Conservation (phyloP, 2,797 vertebrate genomes). For the Champsocephalus esox region DNA sequence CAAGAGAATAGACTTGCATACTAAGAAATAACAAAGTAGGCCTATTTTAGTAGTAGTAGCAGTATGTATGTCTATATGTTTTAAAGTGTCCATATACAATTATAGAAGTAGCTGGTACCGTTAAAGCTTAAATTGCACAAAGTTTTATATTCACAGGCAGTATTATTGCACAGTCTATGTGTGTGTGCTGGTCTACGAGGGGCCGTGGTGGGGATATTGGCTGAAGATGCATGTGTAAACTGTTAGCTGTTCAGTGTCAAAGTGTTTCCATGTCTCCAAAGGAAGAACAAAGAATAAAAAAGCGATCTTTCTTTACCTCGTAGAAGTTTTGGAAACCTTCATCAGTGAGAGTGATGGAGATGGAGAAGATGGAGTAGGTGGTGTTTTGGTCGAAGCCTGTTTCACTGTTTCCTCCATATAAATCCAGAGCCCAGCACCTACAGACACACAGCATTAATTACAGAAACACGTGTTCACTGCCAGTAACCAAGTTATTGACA, state of each 20-base stretch:
- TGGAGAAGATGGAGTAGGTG: conserved; percentile 96
- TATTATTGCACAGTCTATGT: too few relatives aligned
- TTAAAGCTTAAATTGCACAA: too few relatives aligned
- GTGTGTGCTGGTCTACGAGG: too few relatives aligned
- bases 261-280: neutral
- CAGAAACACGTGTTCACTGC: neutral
- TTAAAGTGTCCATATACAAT: too few relatives aligned
- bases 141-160: too few relatives aligned
- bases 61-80: too few relatives aligned
- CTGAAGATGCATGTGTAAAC: neutral
- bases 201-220: neutral
- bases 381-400: conserved; percentile 97
- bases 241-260: too few relatives aligned
- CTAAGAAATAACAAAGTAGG: too few relatives aligned
- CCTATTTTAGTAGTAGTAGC: too few relatives aligned
- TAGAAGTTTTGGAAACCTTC: conserved; percentile 95
- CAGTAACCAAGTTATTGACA: conserved; percentile 4
- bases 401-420: conserved; percentile 97
- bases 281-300: neutral
- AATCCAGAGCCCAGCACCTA: conserved; percentile 95
- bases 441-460: conserved; percentile 24
- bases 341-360: conserved; percentile 95
- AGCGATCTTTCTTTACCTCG: conserved; percentile 81
- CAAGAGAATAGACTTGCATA: too few relatives aligned
- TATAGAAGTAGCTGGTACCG: too few relatives aligned